Evolutionary conservation across 37 sponge, comb jelly and placozoan genomes (phyloP).

Genomic region (Aphrocallistes beatrix): DNA sequence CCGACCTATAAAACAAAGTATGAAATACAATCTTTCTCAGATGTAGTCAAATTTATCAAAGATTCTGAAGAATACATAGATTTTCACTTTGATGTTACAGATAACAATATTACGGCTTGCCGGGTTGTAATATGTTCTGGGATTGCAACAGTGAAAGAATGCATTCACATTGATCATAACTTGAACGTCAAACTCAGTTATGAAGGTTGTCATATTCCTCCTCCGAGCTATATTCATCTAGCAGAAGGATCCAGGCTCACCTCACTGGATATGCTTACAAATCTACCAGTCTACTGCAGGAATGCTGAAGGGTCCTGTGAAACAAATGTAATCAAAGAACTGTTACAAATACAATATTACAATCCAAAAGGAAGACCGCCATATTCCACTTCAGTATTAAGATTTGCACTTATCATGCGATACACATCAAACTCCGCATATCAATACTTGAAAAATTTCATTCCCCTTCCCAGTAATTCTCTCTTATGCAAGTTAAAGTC

Average conservation of each 20-base stretch:
- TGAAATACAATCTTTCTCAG: neutral
- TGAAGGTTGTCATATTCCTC: neutral
- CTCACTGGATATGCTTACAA: constrained; percentile 14
- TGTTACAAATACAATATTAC: neutral
- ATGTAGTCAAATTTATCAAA: neutral
- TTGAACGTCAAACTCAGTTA: neutral
- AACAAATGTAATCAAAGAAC: neutral
- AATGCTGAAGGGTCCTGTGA: constrained; percentile 8
- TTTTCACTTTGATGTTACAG: neutral
- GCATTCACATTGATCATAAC: neutral
- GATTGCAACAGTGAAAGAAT: constrained; percentile 9
- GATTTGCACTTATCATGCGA: constrained; percentile 1
- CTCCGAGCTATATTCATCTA: neutral
- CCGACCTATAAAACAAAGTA: neutral
- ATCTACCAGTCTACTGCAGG: neutral
- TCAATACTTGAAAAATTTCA: neutral
- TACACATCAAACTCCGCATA: neutral
- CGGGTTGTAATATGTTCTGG: neutral
- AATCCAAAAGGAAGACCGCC: constrained; percentile 1
- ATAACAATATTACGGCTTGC: neutral
- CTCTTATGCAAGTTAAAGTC: neutral
- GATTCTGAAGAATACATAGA: neutral
- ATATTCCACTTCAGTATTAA: neutral
- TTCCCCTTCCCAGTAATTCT: neutral
- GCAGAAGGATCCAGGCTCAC: neutral